Base-by-base conservation (phyloP, 2,888 invertebrate species). In the Leucophora obtusa region DNA sequence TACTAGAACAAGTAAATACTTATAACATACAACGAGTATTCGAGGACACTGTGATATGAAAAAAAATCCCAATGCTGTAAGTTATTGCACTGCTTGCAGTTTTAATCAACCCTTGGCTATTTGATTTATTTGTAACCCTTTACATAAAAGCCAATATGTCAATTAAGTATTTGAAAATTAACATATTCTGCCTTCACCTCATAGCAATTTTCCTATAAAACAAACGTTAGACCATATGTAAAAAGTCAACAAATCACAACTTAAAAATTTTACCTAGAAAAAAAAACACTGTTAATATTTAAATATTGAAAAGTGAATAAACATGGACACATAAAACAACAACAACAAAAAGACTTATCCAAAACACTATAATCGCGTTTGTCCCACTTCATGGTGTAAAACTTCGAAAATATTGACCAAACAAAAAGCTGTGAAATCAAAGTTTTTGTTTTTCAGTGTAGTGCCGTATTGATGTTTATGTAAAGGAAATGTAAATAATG, bases 401-500 rank as follows among this genome's bases (percentile, higher is more conserved):
- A 56, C 15, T 50, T 14, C 50, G 4, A n/a, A 24, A 47, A 38
- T 74, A 66, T 65, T 73, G 66, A 60, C 66, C 66, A 53, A 65
- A 66, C 51, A 66, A 66, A 65, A 51, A 65, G 35, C 66, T 66
- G 66, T 66, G 66, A 74, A 66, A 53, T 74, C 73, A 53, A 74
- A 74, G 35, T 63, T 63, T 63, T 50, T 51, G 28, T 24, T 43
- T 60, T 43, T 21, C 21, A 1, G 1, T 6, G 51, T 51, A 24
- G 11, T 54, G 53, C 43, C 21, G n/a, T 54, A 43, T 63, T 62
- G 63, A 50, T 58, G 24, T 73, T 74, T 65, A 59, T 15, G 38
- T 60, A 66, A 28, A 85, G n/a, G 81, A 83, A 82, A 84, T 80
- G 75, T 82, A 78, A 72, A 75, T 82, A 83, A 82, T 58, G 76